These are phyloP conservation scores for Tetramorium alpestre DNA, from an alignment of 1,140 invertebrate genomes.

Conservation along the genomic window DNA sequence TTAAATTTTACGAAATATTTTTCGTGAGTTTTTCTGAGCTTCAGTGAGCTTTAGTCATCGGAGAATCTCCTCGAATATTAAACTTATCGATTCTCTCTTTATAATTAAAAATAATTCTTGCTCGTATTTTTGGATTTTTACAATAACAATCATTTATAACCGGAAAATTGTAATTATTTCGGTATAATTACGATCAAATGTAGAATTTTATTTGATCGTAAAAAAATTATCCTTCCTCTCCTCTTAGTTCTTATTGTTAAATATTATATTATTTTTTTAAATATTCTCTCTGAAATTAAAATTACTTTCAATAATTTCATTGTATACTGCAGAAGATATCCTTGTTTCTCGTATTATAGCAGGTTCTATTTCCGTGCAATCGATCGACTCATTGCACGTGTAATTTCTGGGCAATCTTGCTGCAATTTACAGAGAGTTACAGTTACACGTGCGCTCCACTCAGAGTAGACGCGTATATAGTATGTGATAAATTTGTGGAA, in stretches of 20 bases:
- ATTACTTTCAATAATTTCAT: background rate
- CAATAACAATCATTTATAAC: background rate
- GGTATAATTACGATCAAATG: background rate
- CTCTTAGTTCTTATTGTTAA: background rate
- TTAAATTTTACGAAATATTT: background rate
- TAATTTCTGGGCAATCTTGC: constrained; percentile 37
- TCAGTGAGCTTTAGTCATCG: background rate
- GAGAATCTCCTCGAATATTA: background rate
- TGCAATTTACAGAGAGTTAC: constrained; percentile 25
- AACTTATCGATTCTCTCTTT: background rate
- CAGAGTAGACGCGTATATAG: background rate
- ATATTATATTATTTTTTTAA: background rate
- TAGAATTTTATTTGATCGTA: background rate
- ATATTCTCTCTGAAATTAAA: background rate
- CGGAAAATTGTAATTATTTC: background rate
- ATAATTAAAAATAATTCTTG: background rate
- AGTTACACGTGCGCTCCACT: background rate
- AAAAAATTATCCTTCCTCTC: background rate
- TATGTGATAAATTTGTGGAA: background rate
- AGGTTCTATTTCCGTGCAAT: constrained; percentile 38
- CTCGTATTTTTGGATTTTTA: background rate
- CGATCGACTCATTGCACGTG: constrained; percentile 23
- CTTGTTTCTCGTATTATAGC: constrained; percentile 20
- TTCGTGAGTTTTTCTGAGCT: too few species aligned
- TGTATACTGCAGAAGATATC: background rate